Evolutionary conservation across 2,797 vertebrate species (phyloP).

Genomic region (Notamacropus eugenii): DNA sequence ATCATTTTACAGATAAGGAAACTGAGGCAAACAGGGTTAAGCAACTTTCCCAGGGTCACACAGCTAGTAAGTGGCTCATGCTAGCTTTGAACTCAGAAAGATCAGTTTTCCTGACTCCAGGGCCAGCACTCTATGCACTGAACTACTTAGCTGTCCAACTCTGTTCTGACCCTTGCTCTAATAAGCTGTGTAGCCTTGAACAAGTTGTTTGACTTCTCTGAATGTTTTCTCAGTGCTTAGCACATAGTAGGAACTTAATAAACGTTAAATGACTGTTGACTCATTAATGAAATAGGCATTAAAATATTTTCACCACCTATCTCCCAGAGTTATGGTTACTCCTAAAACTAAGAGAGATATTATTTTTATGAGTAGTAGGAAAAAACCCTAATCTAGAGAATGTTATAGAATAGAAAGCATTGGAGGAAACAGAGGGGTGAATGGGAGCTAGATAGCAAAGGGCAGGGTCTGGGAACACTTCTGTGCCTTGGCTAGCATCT

Average conservation of each 20-base stretch:
- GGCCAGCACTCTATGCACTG: not conserved
- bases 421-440: not conserved
- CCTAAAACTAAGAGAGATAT: not conserved
- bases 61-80: not conserved
- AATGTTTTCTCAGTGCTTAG: not conserved
- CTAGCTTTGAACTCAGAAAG: not conserved
- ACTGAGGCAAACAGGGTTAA: not conserved
- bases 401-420: not conserved
- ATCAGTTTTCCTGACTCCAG: not conserved
- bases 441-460: not conserved
- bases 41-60: not conserved
- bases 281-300: not conserved
- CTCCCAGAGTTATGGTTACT: not conserved
- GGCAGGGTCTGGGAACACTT: constrained; percentile 3
- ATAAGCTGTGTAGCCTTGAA: not conserved
- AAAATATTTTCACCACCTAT: not conserved
- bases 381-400: not conserved
- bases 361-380: not conserved
- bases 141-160: not conserved
- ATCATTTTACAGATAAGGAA: not conserved
- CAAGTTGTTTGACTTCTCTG: not conserved
- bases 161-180: not conserved
- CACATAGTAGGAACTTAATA: not conserved
- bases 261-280: not conserved
- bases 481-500: not conserved